Percentiles rank a stretch among this genome's conserved stretches.
Conservation (phyloP, 2,113 vertebrate genomes). For the western clawed frog (Xenopus tropicalis) region DNA sequence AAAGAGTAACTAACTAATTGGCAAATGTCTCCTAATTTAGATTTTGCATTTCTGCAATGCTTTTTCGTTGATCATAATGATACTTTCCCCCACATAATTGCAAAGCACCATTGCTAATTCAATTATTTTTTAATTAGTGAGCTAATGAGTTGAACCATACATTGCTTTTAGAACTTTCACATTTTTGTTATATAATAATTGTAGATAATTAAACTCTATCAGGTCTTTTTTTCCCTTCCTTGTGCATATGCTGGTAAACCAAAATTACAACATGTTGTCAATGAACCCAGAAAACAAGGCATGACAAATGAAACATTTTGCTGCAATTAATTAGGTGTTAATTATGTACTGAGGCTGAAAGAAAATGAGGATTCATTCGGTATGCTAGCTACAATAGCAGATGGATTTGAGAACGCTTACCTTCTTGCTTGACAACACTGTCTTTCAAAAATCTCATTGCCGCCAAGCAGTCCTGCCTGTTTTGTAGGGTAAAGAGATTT, state of each 20-base stretch:
- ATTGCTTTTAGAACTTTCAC: conserved; percentile 82
- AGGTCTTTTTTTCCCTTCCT: conserved; percentile 68
- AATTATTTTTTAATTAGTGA: conserved; percentile 91
- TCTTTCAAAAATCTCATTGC: conserved; percentile 60
- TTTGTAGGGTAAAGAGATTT: conserved; percentile 81
- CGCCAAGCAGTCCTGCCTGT: conserved; percentile 62
- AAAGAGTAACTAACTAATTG: neutral
- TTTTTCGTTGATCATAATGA: conserved; percentile 55
- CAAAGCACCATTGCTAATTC: conserved; percentile 82
- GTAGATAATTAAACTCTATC: conserved; percentile 91
- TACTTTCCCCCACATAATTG: conserved; percentile 59
- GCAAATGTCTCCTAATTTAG: conserved; percentile 31
- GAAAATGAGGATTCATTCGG: conserved; percentile 78
- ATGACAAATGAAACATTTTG: conserved; percentile 89
- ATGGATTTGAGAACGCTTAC: conserved; percentile 62
- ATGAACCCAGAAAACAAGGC: conserved; percentile 88
- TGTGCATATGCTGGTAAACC: conserved; percentile 63
- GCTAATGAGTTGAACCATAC: conserved; percentile 85
- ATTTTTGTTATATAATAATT: conserved; percentile 82
- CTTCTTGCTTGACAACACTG: conserved; percentile 60
- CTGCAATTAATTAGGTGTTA: conserved; percentile 87
- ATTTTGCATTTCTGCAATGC: conserved; percentile 47
- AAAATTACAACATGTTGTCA: conserved; percentile 89
- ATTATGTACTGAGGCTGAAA: conserved; percentile 79
- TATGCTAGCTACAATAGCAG: conserved; percentile 51